phyloP scores from a whole-genome alignment of 2,888 invertebrate species.

The Pyrrhia umbra region DNA sequence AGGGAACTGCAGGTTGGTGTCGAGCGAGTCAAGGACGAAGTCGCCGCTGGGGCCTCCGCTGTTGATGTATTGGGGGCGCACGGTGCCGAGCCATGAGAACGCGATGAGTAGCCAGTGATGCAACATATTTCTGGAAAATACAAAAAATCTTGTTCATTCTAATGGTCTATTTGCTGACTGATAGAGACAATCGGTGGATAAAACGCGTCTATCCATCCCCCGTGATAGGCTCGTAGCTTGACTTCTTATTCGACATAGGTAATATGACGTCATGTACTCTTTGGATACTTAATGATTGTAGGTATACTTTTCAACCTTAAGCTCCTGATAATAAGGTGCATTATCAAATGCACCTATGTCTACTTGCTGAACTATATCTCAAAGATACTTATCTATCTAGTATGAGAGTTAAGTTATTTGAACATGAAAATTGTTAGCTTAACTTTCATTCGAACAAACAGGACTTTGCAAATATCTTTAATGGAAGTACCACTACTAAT shows the following conservation, averaged over 20 bases:
- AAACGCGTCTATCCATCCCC: too few relatives aligned
- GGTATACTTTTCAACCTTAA: too few relatives aligned
- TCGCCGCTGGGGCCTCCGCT: slow-evolving; percentile 71
- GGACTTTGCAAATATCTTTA: background rate
- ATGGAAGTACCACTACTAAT: too few relatives aligned
- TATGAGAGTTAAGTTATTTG: slow-evolving; percentile 10
- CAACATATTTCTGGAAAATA: slow-evolving; percentile 82
- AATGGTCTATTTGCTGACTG: background rate
- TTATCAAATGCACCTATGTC: background rate
- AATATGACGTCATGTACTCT: too few relatives aligned
- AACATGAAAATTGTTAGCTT: slow-evolving; percentile 18
- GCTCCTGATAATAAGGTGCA: too few relatives aligned
- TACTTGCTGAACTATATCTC: background rate
- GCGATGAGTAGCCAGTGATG: slow-evolving; percentile 82
- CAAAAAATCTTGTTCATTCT: slow-evolving; percentile 12
- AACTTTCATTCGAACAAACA: slow-evolving; percentile 38
- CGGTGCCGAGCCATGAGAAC: slow-evolving; percentile 80
- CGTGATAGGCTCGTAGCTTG: too few relatives aligned
- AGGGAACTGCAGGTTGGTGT: slow-evolving; percentile 68
- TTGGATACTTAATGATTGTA: too few relatives aligned
- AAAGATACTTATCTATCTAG: background rate
- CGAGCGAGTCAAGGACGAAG: slow-evolving; percentile 68
- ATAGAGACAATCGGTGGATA: background rate
- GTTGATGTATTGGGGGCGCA: slow-evolving; percentile 82
- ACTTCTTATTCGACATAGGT: too few relatives aligned